These are phyloP conservation scores for Eidolon dupreanum DNA, from an alignment of 2,797 vertebrate species.

Conservation along the genomic window DNA sequence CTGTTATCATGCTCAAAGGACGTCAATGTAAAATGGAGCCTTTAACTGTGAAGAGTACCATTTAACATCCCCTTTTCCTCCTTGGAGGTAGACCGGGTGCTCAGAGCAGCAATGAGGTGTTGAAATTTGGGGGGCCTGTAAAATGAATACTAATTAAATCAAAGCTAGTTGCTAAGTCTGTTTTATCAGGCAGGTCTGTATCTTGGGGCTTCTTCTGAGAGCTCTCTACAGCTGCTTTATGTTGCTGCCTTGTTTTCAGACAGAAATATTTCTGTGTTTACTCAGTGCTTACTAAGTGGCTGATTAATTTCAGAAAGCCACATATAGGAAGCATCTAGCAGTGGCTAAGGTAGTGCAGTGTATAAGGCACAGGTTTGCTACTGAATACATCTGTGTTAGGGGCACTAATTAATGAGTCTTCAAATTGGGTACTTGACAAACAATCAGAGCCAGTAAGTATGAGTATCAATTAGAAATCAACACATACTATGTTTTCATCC, in stretches of 20 bases:
- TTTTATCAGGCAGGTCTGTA: not conserved
- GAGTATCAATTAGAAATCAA: conserved; percentile 25
- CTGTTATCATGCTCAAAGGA: not conserved
- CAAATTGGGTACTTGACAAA: conserved; percentile 38
- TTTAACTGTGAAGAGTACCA: not conserved
- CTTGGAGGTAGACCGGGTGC: not conserved
- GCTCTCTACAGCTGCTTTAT: not conserved
- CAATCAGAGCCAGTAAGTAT: not conserved
- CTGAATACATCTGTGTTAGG: not conserved
- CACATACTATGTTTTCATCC: not conserved
- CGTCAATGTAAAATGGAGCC: not conserved
- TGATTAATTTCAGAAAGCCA: not conserved
- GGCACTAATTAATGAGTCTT: not conserved
- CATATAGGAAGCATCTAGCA: not conserved
- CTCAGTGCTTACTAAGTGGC: not conserved
- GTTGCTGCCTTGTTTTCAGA: not conserved
- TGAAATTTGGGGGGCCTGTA: not conserved
- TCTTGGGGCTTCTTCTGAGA: not conserved
- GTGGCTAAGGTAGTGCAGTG: not conserved
- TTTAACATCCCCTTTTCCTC: not conserved
- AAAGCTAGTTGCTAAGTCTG: not conserved
- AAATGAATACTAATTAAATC: not conserved
- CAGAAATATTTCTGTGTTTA: not conserved
- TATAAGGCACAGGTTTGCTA: not conserved
- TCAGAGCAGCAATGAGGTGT: not conserved